Evolutionary conservation across 2,113 vertebrate species (phyloP), one percentile per base, ranked within the genome.

Genomic region (Microcebus lehilahytsara): DNA sequence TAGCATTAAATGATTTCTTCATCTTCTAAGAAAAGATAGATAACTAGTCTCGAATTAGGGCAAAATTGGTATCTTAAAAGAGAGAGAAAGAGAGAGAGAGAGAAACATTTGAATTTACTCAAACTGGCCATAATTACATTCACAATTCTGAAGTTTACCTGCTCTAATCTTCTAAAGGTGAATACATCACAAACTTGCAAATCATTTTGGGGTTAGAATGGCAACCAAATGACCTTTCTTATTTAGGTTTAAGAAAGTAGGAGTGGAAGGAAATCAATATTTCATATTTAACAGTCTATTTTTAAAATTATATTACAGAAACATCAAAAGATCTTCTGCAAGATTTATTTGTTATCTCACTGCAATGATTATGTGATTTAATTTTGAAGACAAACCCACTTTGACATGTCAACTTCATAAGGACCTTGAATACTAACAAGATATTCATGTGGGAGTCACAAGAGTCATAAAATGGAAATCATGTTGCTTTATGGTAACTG

Each of bases 241-340:
- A 88, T 80, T 86, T 75, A 71, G 75, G 58, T 85, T 58, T 34
- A 83, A 75, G 62, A 86, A 96, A 72, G 13, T 62, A 60, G 23
- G 14, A 3, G 9, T 71, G 9, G 30, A 17, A 30, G 0, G 2
- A 84, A 91, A 93, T 91, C 53, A 51, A 58, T 83, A 60, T 88
- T 93, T 87, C 7, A 30, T 80, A 60, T 95, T 40, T 85, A 77
- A 37, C 22, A 84, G 12, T 80, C 91, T 81, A 56, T 60, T 95
- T 95, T 78, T 94, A 32, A 95, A 97, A 32, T 79, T 32, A 14
- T 87, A 22, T 56, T 93, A 85, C 2, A 72, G 42, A 96, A 90
- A 46, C n/a, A 69, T 77, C 40, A 84, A 83, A 94, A 95, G 34
- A 49, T 85, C 49, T 69, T 69, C 60, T 78, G 27, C 40, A 95